Evolutionary conservation across 2,888 invertebrate species (phyloP), one percentile per base, ranked within the genome.

Genomic region (Ophioninae sp.): DNA sequence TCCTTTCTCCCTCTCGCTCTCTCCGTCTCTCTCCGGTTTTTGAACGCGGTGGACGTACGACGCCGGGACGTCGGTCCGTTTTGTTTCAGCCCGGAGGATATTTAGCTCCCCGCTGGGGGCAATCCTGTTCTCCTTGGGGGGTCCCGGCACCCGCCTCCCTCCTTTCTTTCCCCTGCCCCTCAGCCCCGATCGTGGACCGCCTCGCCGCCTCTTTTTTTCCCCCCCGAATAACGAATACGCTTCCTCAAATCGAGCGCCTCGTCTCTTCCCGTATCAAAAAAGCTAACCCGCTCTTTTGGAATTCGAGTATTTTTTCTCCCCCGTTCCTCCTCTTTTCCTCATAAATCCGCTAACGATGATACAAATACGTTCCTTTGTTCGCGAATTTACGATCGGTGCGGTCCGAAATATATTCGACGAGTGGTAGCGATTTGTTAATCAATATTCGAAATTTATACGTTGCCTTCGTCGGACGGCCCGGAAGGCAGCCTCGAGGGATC

Each of bases 51-150:
- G 72, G 74, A 64, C 44, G 62, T 62, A 74, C 30, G 64, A 62
- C 61, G 83, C 39, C 62, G 65, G 88, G 88, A 89, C 89, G 90
- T 89, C 89, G 90, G 89, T 88, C 83, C 88, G 90, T 92, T 92
- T 92, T 92, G 91, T 92, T 91, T 91, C 89, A 89, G 88, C 88
- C 87, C 89, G 88, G 88, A 86, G 87, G 88, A 92, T 92, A 91
- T 92, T 92, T 92, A 92, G 91, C 91, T 90, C 89, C 92, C 92
- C 90, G 92, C 92, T 92, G 92, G 88, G 91, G 91, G 90, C 92
- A 92, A 92, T 92, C 90, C 90, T 89, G 87, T 89, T 88, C 92
- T 44, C 91, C 81, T 79, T 89, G 90, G 92, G 92, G 90, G 91
- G 91, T 89, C 90, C 85, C 83, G 84, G 87, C 88, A 89, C 88